Base-by-base conservation (phyloP, 2,797 vertebrate genomes). In the Lophius americanus region DNA sequence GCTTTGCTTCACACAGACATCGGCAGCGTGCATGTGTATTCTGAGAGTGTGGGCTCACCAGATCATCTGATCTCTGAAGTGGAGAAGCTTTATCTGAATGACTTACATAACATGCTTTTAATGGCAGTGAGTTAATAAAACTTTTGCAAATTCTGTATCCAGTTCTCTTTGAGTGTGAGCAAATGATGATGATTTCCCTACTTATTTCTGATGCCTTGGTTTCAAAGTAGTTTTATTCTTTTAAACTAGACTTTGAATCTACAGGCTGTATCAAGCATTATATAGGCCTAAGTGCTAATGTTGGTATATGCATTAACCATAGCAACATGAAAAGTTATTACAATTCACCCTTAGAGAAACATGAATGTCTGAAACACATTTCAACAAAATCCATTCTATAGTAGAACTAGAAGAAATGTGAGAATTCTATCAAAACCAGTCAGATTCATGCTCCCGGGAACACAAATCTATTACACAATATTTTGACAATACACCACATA, bases 81-180 rank as follows among this genome's bases (percentile, higher is more conserved):
- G 49, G 54, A 23, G 59, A 50, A 54, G 50, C 55, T 56, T 37
- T 37, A 55, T 8, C 13, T 42, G 58, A 61, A 14, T 54, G 53
- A 60, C 23, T 38, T 54, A 23, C 42, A 43, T 42, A 43, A 60
- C 42, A 5, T 47, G 4, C 57, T 76, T 66, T 73, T 13, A 65
- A 72, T 69, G 32, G 1, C 55, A 59, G 51, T 1, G 9, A 62
- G 0, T 58, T 4, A 78, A 75, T 75, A 81, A 72, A 82, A 67
- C 7, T 1, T 1, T 69, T 67, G 63, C 63, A 13, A 12, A 48
- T 11, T 37, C 64, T 4, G 7, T 2, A 6, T 51, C 23, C 11
- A 11, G 23, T 23, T 23, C 23, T 23, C 23, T 23, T 23, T 23
- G 23, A 23, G 23, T 23, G 1, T 23, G 23, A 23, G 23, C 23